These are phyloP conservation scores for Euglossa dilemma DNA, from an alignment of 1,140 invertebrate genomes.

Conservation along the genomic window DNA sequence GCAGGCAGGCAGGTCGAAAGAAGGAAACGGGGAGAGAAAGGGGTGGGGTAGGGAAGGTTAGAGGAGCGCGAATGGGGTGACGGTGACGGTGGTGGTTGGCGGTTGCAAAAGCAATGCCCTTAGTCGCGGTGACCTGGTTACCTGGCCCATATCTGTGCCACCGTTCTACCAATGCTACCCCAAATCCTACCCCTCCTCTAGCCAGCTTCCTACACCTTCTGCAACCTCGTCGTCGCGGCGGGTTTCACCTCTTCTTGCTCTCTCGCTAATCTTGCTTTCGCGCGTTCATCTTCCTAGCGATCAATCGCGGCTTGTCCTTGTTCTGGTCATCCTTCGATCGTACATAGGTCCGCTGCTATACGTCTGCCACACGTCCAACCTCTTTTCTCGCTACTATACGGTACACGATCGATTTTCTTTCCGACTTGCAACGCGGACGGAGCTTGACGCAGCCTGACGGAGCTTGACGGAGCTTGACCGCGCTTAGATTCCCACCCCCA, in stretches of 20 bases:
- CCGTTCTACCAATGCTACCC: slow-evolving; percentile 36
- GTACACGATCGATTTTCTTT: no score
- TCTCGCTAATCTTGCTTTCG: background rate
- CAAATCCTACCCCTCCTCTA: slow-evolving; percentile 50
- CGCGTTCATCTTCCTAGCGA: background rate
- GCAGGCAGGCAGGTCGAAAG: background rate
- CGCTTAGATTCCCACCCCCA: background rate
- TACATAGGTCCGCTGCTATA: background rate
- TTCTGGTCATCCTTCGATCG: background rate
- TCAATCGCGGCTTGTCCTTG: background rate
- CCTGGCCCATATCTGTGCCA: slow-evolving; percentile 67
- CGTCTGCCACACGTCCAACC: no score
- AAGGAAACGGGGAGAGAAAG: background rate
- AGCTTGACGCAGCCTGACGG: background rate
- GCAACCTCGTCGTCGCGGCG: slow-evolving; percentile 7
- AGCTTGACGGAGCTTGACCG: background rate
- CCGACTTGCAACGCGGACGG: no score
- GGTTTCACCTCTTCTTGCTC: background rate
- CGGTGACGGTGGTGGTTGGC: slow-evolving; percentile 40
- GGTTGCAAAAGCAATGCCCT: slow-evolving; percentile 74
- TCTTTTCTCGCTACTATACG: no score
- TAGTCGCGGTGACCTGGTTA: slow-evolving; percentile 74
- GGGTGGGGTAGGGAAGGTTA: slow-evolving; percentile 19
- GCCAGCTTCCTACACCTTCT: slow-evolving; percentile 11
- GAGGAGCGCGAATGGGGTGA: slow-evolving; percentile 25